Percentiles rank a stretch among this genome's conserved stretches.
These are phyloP conservation scores for Lemur catta DNA, from an alignment of 2,797 vertebrate species.

Conservation along the genomic window DNA sequence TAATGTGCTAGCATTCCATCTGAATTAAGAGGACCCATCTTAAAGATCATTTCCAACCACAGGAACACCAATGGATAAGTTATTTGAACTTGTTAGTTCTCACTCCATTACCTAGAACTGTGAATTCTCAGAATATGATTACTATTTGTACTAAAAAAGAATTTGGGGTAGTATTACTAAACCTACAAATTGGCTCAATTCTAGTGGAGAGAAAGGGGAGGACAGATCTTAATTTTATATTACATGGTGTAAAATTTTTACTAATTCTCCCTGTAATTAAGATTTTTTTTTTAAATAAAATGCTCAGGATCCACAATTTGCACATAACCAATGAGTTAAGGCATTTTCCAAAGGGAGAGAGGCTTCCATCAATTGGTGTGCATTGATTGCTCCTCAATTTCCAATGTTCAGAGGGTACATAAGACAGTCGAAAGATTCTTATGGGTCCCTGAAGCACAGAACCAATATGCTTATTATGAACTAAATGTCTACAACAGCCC, in stretches of 20 bases:
- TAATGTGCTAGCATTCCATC: not conserved
- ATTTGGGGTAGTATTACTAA: not conserved
- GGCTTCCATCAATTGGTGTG: not conserved
- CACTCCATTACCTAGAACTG: not conserved
- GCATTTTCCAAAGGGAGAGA: not conserved
- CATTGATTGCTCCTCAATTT: not conserved
- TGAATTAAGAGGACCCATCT: not conserved
- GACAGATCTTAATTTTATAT: not conserved
- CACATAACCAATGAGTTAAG: not conserved
- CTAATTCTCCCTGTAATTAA: not conserved
- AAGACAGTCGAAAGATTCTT: not conserved
- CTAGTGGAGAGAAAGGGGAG: not conserved
- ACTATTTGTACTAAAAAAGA: not conserved
- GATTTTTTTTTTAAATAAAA: not conserved
- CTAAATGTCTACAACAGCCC: not conserved
- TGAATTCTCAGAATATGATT: not conserved
- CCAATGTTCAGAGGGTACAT: not conserved
- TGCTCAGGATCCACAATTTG: not conserved
- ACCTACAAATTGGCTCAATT: conserved; percentile 1
- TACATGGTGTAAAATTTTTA: not conserved
- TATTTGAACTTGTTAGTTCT: conserved; percentile 10
- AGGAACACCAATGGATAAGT: not conserved
- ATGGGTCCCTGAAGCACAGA: not conserved
- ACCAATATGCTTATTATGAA: not conserved
- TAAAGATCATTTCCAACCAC: not conserved